Conservation (phyloP, 1,140 invertebrate genomes). For the Brachionus rotundiformis region DNA sequence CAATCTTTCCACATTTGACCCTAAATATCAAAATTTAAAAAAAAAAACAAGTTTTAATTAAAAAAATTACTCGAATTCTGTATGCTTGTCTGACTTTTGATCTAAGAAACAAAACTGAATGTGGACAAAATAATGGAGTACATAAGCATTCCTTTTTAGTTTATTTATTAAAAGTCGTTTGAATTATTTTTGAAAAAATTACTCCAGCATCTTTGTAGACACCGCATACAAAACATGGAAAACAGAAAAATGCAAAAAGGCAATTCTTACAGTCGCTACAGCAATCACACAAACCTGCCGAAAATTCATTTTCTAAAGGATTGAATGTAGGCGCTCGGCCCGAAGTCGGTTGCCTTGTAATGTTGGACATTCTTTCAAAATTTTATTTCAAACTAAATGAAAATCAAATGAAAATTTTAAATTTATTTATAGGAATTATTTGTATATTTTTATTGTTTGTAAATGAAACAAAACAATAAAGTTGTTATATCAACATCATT, state of each 20-base stretch:
- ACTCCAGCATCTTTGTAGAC: background rate
- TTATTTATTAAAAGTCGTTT: background rate
- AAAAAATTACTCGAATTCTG: background rate
- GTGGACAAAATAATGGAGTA: background rate
- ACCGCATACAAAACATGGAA: background rate
- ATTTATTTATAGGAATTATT: too few relatives aligned
- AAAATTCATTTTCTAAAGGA: background rate
- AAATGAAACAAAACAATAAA: too few relatives aligned
- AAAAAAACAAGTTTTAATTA: background rate
- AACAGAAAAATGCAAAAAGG: background rate
- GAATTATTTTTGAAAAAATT: background rate
- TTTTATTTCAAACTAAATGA: too few relatives aligned
- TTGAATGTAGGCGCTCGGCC: background rate
- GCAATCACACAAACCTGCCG: background rate
- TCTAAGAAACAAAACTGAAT: background rate
- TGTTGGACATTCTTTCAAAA: too few relatives aligned
- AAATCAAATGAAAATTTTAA: too few relatives aligned
- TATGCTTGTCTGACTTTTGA: background rate
- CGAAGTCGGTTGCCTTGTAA: too few relatives aligned
- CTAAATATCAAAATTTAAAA: background rate
- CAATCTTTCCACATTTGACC: background rate
- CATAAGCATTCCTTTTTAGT: background rate
- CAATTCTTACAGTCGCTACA: background rate
- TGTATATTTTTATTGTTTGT: too few relatives aligned
- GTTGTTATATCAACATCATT: too few relatives aligned